Evolutionary conservation across 1,140 invertebrate species (phyloP), one percentile per base, ranked within the genome.

Genomic region (Diachasmimorpha longicaudata): DNA sequence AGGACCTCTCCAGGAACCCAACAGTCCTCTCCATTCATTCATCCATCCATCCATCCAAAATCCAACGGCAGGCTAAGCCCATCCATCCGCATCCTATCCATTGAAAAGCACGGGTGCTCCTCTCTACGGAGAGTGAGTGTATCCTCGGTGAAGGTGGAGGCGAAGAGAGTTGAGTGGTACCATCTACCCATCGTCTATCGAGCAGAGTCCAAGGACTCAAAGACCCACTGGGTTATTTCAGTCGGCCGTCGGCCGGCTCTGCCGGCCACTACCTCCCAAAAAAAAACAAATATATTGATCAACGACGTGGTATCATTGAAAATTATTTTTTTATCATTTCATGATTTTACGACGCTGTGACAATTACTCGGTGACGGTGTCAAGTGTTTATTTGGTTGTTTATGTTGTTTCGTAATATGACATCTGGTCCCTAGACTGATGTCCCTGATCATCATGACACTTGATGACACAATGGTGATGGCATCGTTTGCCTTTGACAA

Each of bases 1-100:
- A 89, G 87, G 87, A 87, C 87, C 87, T 89, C 87, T 89, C 87
- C 87, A 89, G 84, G 86, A 87, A 84, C 85, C 87, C 85, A 85
- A 89, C 86, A 88, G 87, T 89, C 86, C 87, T 88, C 86, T 78
- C 80, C 77, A 81, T 77, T 77, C 78, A 81, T 78, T 77, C 69
- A 81, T 70, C 79, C 74, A 81, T 48, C 76, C 67, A 81, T 58
- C 81, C 80, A 31, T 31, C 31, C 31, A 31, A 82, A 79, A 81
- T 25, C 81, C 79, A 82, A 79, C 80, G 79, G 81, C 77, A 76
- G 31, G 76, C 70, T 72, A 71, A 70, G 74, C 48, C 78, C 76
- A 83, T 78, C 77, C 75, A 78, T 71, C 72, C 71, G 66, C 58
- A 14, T 78, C 75, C 76, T 75, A 79, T 79, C 78, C 78, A 82